Percentiles rank a stretch among this genome's conserved stretches.
phyloP scores from a whole-genome alignment of 2,888 invertebrate genomes.

The Pogonocherus hispidulus region DNA sequence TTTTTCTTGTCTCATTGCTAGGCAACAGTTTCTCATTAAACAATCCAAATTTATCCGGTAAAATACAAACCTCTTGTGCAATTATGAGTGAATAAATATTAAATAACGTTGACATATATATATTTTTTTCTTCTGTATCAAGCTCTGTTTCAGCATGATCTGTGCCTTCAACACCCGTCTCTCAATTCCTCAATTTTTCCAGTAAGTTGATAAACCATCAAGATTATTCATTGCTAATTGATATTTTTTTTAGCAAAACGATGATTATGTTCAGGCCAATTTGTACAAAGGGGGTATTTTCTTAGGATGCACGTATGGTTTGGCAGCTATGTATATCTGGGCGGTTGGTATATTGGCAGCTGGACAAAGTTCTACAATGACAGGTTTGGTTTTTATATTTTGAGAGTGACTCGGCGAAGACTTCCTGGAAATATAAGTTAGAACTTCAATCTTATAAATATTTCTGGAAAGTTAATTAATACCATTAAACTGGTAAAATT shows the following conservation, averaged over 20 bases:
- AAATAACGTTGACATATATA: too few relatives aligned
- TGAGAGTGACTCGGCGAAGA: too few relatives aligned
- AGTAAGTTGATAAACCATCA: slow-evolving; percentile 58
- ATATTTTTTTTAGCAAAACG: slow-evolving; percentile 52
- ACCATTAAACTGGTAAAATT: too few relatives aligned
- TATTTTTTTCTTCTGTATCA: too few relatives aligned
- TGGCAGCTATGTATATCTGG: slow-evolving; percentile 87
- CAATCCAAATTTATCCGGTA: too few relatives aligned
- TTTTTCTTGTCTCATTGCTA: too few relatives aligned
- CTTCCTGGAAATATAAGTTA: too few relatives aligned
- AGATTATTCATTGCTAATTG: background rate
- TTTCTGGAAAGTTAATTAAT: too few relatives aligned
- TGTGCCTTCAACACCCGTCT: slow-evolving; percentile 60
- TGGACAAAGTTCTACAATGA: slow-evolving; percentile 89
- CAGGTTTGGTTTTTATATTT: slow-evolving; percentile 68
- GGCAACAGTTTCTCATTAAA: too few relatives aligned
- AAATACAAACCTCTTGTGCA: too few relatives aligned
- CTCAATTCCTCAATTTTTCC: slow-evolving; percentile 67
- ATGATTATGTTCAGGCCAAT: slow-evolving; percentile 75
- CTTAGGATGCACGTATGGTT: slow-evolving; percentile 83
- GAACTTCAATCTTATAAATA: too few relatives aligned
- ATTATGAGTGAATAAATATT: too few relatives aligned
- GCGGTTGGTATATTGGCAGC: slow-evolving; percentile 86
- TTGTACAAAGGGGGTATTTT: slow-evolving; percentile 82
- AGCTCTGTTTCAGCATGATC: slow-evolving; percentile 60